Evolutionary conservation across 2,888 invertebrate species (phyloP).

Genomic region (Heliconius erato): DNA sequence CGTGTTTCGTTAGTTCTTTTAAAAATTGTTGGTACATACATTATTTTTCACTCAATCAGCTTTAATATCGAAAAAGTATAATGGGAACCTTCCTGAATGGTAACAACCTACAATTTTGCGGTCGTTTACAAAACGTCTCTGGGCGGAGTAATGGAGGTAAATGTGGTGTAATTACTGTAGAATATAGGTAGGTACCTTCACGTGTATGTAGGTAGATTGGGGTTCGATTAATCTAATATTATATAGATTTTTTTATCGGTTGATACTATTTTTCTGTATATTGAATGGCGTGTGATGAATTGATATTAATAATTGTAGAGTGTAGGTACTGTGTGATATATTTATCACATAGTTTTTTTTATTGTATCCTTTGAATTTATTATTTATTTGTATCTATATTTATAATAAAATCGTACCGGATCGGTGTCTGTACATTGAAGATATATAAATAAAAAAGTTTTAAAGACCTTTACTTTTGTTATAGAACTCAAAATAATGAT

Average conservation of each 20-base stretch:
- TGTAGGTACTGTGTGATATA: not conserved
- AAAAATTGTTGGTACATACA: constrained; percentile 36
- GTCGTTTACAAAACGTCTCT: constrained; percentile 47
- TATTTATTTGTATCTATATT: too few species aligned
- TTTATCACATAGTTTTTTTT: not conserved
- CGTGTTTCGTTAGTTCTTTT: constrained; percentile 26
- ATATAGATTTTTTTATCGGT: not conserved
- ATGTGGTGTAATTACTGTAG: constrained; percentile 24
- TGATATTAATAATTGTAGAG: not conserved
- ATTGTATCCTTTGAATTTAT: too few species aligned
- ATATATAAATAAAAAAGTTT: too few species aligned
- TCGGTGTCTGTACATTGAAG: too few species aligned
- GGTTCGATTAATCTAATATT: constrained; percentile 8
- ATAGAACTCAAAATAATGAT: too few species aligned
- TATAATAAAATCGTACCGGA: too few species aligned
- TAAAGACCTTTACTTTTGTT: too few species aligned
- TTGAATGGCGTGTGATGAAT: not conserved
- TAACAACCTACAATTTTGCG: constrained; percentile 41
- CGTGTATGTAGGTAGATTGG: not conserved
- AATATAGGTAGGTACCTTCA: not conserved
- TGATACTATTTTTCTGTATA: not conserved
- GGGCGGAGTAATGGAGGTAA: constrained; percentile 32
- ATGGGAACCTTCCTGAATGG: constrained; percentile 37
- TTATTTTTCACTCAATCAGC: constrained; percentile 51
- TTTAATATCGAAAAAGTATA: constrained; percentile 48